phyloP scores from a whole-genome alignment of 2,888 invertebrate genomes.

The Mesochorus sp. region DNA sequence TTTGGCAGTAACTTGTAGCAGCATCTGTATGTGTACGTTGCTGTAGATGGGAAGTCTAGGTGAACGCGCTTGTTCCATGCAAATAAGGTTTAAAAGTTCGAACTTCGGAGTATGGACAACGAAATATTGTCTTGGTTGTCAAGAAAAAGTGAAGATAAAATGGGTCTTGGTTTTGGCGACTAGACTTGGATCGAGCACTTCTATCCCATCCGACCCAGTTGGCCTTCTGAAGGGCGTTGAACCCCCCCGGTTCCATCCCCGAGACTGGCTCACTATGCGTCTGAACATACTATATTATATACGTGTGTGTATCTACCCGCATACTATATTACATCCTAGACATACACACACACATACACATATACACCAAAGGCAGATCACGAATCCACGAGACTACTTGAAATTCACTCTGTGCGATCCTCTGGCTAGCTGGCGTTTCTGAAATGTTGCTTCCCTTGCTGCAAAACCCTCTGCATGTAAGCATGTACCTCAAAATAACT shows the following conservation, averaged over 20 bases:
- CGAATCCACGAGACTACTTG: slow-evolving; percentile 74
- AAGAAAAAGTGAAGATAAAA: slow-evolving; percentile 41
- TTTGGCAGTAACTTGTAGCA: background rate
- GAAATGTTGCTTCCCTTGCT: slow-evolving; percentile 43
- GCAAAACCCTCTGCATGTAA: slow-evolving; percentile 6
- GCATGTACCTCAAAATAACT: slow-evolving; percentile 45
- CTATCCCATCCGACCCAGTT: background rate
- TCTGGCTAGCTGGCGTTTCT: slow-evolving; percentile 52
- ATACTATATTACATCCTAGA: background rate
- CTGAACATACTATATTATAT: slow-evolving; percentile 37
- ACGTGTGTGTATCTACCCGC: slow-evolving; percentile 2
- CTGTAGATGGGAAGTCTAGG: slow-evolving; percentile 35
- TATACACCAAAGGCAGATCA: slow-evolving; percentile 24
- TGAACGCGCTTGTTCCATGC: slow-evolving; percentile 75
- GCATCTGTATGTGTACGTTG: background rate
- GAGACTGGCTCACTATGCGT: slow-evolving; percentile 32
- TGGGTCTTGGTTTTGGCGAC: slow-evolving; percentile 37
- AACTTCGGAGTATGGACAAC: slow-evolving; percentile 59
- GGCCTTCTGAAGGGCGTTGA: too few relatives aligned
- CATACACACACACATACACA: background rate
- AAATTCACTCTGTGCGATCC: slow-evolving; percentile 77
- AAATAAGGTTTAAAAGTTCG: slow-evolving; percentile 78
- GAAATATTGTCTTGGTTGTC: slow-evolving; percentile 35
- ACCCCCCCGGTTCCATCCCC: too few relatives aligned
- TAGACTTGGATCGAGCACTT: background rate